Evolutionary conservation across 2,888 invertebrate species (phyloP), one percentile per base, ranked within the genome.

Genomic region (Heterodera filipjevi): DNA sequence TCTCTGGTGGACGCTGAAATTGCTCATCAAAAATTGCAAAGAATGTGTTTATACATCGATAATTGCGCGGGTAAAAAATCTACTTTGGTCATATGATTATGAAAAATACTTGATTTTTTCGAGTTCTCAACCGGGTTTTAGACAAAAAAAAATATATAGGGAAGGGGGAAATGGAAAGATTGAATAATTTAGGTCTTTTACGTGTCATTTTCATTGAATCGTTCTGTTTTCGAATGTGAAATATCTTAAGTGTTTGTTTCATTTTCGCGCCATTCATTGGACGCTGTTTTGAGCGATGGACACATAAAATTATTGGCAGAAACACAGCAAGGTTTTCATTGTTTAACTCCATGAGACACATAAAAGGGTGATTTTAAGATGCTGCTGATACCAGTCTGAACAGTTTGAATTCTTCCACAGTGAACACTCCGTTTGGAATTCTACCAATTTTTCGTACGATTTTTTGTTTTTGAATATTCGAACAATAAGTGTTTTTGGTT

Each of bases 1-100:
- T 94, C 93, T 82, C 93, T 94, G 0, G 92, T 93, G 22, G 95
- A 95, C 88, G 94, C 95, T 2, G 92, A 94, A 90, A 93, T 93
- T 82, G 91, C 95, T 74, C 92, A 93, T 87, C 93, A 93, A 83
- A 92, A 93, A 16, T 90, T 95, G 53, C 92, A 83, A 44, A 82
- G 83, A 71, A 32, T 77, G 22, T 77, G 66, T 22, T 80, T 80
- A 27, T 70, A 74, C 59, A 77, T 81, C 1, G 71, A 81, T 19
- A 80, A 80, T 66, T 80, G 80, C 44, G 76, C 71, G 2, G 78
- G 78, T 59, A 35, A 46, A 39, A 39, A 39, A 39, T 39, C 10
- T 39, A n/a, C n/a, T n/a, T n/a, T n/a, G n/a, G n/a, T n/a, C n/a
- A n/a, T n/a, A n/a, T n/a, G n/a, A n/a, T n/a, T n/a, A n/a, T n/a